Evolutionary conservation across 2,888 invertebrate species (phyloP).

Genomic region (Pocota personata): DNA sequence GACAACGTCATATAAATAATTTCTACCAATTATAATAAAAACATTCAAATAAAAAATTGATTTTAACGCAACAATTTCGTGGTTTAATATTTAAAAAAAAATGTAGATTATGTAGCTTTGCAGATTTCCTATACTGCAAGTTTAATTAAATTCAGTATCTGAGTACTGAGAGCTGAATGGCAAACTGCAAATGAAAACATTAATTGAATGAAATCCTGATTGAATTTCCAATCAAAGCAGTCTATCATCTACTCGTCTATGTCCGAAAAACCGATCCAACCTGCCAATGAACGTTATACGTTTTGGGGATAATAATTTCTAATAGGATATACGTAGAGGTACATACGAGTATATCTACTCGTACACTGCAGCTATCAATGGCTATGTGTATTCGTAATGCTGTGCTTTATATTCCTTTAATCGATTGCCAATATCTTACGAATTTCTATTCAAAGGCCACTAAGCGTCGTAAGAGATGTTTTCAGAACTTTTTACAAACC

Average conservation of each 20-base stretch:
- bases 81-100: too few species aligned
- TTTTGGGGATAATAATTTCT: slow-evolving; percentile 13
- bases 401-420: too few species aligned
- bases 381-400: too few species aligned
- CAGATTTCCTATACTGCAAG: not conserved
- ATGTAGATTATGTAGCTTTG: not conserved
- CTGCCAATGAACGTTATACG: slow-evolving; percentile 12
- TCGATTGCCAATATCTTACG: too few species aligned
- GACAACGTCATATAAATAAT: too few species aligned
- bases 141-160: slow-evolving; percentile 6
- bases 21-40: too few species aligned
- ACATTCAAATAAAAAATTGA: too few species aligned
- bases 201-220: slow-evolving; percentile 19
- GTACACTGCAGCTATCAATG: too few species aligned
- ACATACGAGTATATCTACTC: not conserved
- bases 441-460: too few species aligned
- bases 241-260: not conserved
- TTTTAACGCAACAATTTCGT: too few species aligned
- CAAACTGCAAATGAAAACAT: not conserved
- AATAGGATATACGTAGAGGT: not conserved
- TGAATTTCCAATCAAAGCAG: slow-evolving; percentile 5
- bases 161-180: not conserved
- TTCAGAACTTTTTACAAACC: too few species aligned
- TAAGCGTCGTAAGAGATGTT: too few species aligned
- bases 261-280: slow-evolving; percentile 5